Conservation (phyloP, 2,888 invertebrate species). For the Limenitis arthemis region DNA sequence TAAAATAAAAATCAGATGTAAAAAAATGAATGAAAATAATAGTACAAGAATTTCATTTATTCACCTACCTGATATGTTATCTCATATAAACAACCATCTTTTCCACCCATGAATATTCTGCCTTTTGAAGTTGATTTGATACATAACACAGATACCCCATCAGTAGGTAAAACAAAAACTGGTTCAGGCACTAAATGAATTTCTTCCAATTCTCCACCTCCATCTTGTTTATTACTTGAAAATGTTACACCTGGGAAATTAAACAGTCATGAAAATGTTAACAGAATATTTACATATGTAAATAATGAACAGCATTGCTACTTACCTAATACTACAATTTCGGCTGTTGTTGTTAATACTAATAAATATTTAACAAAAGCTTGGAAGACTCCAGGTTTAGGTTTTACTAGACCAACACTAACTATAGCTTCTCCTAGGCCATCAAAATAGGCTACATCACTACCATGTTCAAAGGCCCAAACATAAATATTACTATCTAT, state of each 20-base stretch:
- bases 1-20: constrained; percentile 33
- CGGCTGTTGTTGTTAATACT: constrained; percentile 94
- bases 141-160: constrained; percentile 87
- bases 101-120: constrained; percentile 94
- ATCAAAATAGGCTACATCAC: constrained; percentile 97
- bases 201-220: constrained; percentile 74
- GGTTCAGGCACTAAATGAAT: constrained; percentile 95
- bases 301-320: constrained; percentile 3
- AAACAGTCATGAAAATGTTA: too few relatives aligned
- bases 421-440: constrained; percentile 95
- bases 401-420: constrained; percentile 91
- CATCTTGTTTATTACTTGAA: constrained; percentile 49
- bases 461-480: constrained; percentile 97
- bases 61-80: constrained; percentile 92
- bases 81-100: constrained; percentile 96
- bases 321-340: constrained; percentile 91
- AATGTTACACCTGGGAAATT: constrained; percentile 67
- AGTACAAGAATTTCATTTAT: neutral
- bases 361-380: constrained; percentile 92
- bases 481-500: constrained; percentile 98
- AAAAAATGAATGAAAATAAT: neutral
- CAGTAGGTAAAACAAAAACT: constrained; percentile 93
- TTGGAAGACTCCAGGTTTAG: constrained; percentile 91
- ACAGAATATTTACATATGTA: neutral
- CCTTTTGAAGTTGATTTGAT: constrained; percentile 88